Percentiles rank a stretch among this genome's conserved stretches.
Conservation (phyloP, 2,797 vertebrate genomes). For the Phoeniculus purpureus region DNA sequence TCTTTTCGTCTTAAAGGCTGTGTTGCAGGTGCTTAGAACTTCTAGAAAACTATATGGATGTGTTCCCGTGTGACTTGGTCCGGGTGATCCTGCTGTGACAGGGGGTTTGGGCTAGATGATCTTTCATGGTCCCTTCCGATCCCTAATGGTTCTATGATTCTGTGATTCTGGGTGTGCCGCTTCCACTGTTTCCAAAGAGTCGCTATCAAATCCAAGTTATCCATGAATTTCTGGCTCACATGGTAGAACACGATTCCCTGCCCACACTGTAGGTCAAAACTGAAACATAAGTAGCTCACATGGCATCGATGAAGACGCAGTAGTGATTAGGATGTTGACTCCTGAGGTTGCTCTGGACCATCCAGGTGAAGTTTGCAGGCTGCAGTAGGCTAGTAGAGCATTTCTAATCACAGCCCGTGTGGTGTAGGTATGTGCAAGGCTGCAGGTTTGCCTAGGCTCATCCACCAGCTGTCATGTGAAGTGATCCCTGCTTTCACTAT, state of each 20-base stretch:
- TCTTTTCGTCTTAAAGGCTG: too few species aligned
- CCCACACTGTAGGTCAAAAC: neutral
- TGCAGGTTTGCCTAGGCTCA: neutral
- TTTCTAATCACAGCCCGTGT: neutral
- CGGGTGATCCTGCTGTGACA: too few species aligned
- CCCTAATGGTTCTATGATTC: too few species aligned
- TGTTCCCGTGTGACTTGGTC: too few species aligned
- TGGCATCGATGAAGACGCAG: neutral
- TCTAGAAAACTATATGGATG: too few species aligned
- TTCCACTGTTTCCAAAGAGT: neutral
- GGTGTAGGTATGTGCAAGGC: neutral
- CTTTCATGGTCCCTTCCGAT: too few species aligned
- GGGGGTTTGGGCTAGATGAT: too few species aligned
- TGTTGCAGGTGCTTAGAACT: too few species aligned
- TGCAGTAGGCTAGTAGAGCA: neutral
- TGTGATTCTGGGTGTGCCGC: neutral
- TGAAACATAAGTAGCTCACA: neutral
- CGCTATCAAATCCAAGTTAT: neutral
- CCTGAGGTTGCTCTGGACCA: too few species aligned
- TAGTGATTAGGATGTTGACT: neutral
- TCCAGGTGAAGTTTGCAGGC: neutral
- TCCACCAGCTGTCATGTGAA: accelerated
- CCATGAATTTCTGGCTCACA: neutral
- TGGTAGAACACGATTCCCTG: neutral
- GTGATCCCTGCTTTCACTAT: neutral